Conservation (phyloP, 2,888 invertebrate genomes). For the Clunio marinus region DNA sequence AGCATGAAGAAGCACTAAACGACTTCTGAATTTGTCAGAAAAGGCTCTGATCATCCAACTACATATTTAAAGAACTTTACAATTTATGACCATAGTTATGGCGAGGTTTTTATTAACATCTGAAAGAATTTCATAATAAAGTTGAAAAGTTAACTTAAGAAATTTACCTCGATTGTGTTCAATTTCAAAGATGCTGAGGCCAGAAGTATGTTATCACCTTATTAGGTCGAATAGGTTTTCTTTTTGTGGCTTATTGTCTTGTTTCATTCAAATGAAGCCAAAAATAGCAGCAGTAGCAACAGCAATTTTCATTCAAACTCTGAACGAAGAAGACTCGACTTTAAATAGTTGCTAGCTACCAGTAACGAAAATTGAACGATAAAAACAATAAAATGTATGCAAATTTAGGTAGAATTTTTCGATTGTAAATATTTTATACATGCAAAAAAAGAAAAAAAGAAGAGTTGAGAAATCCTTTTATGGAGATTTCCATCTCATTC, state of each 20-base stretch:
- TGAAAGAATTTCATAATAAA: constrained; percentile 26
- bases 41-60: not conserved
- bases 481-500: constrained; percentile 23
- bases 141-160: constrained; percentile 11
- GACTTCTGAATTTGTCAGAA: too few species aligned
- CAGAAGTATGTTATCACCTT: constrained; percentile 36
- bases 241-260: constrained; percentile 38
- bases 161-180: constrained; percentile 5
- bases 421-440: constrained; percentile 38
- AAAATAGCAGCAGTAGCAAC: constrained; percentile 1
- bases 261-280: constrained; percentile 2
- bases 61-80: not conserved
- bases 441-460: constrained; percentile 15
- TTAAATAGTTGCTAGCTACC: constrained; percentile 11
- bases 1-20: too few species aligned
- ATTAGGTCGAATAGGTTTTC: constrained; percentile 22
- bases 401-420: constrained; percentile 38
- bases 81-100: not conserved
- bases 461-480: constrained; percentile 36
- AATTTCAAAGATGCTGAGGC: not conserved
- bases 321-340: constrained; percentile 2
- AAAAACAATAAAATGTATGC: constrained; percentile 40
- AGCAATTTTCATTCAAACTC: constrained; percentile 5
- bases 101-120: too few species aligned
- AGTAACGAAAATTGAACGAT: constrained; percentile 35